These are phyloP conservation scores for Drosophila ambigua DNA, from an alignment of 1,140 invertebrate genomes.

Conservation along the genomic window DNA sequence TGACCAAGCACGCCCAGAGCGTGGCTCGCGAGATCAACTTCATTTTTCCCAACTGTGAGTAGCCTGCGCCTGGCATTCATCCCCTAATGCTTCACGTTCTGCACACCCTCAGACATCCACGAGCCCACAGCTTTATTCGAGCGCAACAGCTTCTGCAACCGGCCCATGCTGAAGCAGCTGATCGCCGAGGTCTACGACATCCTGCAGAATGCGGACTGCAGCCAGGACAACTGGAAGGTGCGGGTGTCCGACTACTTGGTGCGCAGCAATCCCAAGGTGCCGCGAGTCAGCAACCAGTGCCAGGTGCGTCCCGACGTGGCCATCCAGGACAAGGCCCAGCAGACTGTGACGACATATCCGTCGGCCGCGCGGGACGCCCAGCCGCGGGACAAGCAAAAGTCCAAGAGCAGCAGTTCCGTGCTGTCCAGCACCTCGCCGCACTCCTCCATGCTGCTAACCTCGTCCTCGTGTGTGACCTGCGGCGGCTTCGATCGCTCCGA, in stretches of 20 bases:
- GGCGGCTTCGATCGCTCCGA: conserved; percentile 62
- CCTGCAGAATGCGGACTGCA: conserved; percentile 62
- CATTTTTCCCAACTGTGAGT: conserved; percentile 93
- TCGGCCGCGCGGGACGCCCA: conserved; percentile 30
- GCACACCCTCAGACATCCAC: conserved; percentile 54
- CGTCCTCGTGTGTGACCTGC: conserved; percentile 73
- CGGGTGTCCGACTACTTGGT: conserved; percentile 66
- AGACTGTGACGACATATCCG: conserved; percentile 52
- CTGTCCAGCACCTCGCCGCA: conserved; percentile 45
- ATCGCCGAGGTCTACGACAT: conserved; percentile 69
- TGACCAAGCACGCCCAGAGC: conserved; percentile 89
- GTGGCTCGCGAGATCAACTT: conserved; percentile 94
- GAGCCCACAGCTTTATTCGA: conserved; percentile 68
- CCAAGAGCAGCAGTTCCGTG: conserved; percentile 26
- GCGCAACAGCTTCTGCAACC: conserved; percentile 46
- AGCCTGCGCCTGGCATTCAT: not conserved
- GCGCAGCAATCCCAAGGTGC: conserved; percentile 54
- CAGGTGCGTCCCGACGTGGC: conserved; percentile 25
- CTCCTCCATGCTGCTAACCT: conserved; percentile 61
- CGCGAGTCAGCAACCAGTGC: conserved; percentile 66
- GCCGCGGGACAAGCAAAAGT: conserved; percentile 17
- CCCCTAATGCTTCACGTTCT: not conserved
- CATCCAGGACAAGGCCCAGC: conserved; percentile 57
- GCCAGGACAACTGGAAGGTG: conserved; percentile 68
- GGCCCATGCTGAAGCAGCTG: conserved; percentile 61